A percentile compares a stretch with the other conserved stretches of the same genome.
phyloP scores from a whole-genome alignment of 2,888 invertebrate species.

The Tanypteryx hageni region DNA sequence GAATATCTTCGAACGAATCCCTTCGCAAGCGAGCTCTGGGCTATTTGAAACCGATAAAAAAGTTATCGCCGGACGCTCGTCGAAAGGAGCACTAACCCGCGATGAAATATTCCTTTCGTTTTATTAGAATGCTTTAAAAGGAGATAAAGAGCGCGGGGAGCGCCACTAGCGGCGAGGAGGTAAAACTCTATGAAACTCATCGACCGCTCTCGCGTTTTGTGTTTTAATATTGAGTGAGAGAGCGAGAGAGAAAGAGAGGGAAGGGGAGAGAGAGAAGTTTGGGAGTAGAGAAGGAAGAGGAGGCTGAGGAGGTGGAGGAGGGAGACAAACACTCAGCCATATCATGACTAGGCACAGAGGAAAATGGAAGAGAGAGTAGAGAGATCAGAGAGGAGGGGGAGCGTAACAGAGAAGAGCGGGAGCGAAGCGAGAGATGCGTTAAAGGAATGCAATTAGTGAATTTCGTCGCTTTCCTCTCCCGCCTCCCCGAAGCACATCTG shows the following conservation, averaged over 20 bases:
- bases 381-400: neutral
- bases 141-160: slow-evolving; percentile 10
- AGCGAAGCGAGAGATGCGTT: neutral
- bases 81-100: slow-evolving; percentile 10
- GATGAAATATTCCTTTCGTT: slow-evolving; percentile 57
- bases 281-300: neutral
- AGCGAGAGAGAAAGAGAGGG: neutral
- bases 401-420: neutral
- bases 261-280: neutral
- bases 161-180: slow-evolving; percentile 58
- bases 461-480: neutral
- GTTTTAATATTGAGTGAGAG: slow-evolving; percentile 59
- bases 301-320: neutral
- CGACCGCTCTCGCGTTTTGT: slow-evolving; percentile 57
- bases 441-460: slow-evolving; percentile 62
- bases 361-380: neutral
- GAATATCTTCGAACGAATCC: neutral
- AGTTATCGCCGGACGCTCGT: neutral
- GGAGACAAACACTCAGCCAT: neutral
- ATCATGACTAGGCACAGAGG: neutral
- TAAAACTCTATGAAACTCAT: slow-evolving; percentile 59
- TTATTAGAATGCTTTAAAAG: slow-evolving; percentile 43
- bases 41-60: neutral
- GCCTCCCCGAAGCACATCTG: neutral
- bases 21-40: neutral